Base-by-base conservation (phyloP, 35 echinoderm and acorn worm genomes). In the Chiridota heheva region DNA sequence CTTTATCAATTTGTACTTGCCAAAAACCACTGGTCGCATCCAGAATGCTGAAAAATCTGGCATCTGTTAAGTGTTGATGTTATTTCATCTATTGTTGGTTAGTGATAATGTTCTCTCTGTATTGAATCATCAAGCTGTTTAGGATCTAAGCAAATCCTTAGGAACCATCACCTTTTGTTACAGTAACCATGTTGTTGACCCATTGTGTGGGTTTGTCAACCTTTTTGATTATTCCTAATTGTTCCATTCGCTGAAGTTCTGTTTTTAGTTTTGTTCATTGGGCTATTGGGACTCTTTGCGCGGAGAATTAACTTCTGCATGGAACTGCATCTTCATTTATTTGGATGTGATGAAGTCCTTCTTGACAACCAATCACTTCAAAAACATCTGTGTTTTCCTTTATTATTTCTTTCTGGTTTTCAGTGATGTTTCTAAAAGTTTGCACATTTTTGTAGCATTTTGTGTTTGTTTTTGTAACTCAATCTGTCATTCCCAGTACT, bases 211-310 rank as follows among this genome's bases (percentile, higher is more conserved):
- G n/a, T n/a, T n/a, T n/a, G n/a, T n/a, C n/a, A n/a, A n/a, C n/a
- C n/a, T n/a, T n/a, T 35, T 0, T 42, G 37, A 81, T 81, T 1
- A 81, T 57, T 16, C 35, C 57, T 15, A 65, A 38, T 65, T 65
- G 27, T 26, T 64, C 25, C 58, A 81, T 66, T 66, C 27, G 17
- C 4, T 59, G 4, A 26, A 78, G 48, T 67, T 81, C 78, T 38
- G 1, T 0, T 67, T 44, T 67, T 38, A 81, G 36, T 28, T 81
- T 81, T 13, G 26, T n/a, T 27, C 33, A 36, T 67, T 63, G 57
- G 18, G 78, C 78, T 28, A 81, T 17, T 18, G 78, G 57, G 13
- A 81, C n/a, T n/a, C 59, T 81, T 81, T 81, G n/a, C 78, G 12
- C 20, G 57, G 58, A 7, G 78, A 47, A 28, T 84, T 40, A 44